Base-by-base conservation (phyloP, 92 coral and sea anemone species). In the Muricea muricata region DNA sequence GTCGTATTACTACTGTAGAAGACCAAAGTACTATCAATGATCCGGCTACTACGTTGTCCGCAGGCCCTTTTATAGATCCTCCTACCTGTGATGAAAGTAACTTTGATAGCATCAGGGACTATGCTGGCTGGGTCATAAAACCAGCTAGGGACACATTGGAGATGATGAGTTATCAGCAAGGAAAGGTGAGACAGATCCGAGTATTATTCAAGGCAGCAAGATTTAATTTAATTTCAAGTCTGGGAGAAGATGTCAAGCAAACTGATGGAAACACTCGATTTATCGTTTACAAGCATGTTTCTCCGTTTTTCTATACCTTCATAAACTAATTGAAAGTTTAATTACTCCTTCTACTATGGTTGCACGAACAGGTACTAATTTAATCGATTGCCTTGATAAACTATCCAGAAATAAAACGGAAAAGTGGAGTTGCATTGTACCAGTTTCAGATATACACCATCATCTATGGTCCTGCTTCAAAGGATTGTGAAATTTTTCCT, bases 81-180 rank as follows among this genome's bases (percentile, higher is more conserved):
- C n/a, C n/a, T n/a, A n/a, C n/a, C n/a, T 66, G 47, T 66, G 73
- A 66, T 66, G 41, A 66, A 33, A 66, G 65, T 57, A 14, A 21
- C 31, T 28, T 66, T 66, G 73, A 66, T 33, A 32, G 23, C 73
- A 66, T 33, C 47, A 24, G 41, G 31, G 73, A 66, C 47, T 20
- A 66, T 66, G 73, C 42, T 66, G 73, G 73, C 33, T 66, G 73
- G 73, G 73, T 65, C 20, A 25, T 65, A 31, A 65, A 25, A 24
- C 73, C 14, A 65, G 34, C 73, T 30, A 65, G 73, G 29, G 73
- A 65, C 39, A 30, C 73, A 65, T 17, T 65, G 29, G 40, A 10
- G 29, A 55, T 8, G 29, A 55, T 55, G 73, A 65, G 8, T 0
- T 31, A 35, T 41, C 39, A 65, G 12, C 73, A 4, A 65, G 31